Base-by-base conservation (phyloP, 1,140 invertebrate genomes). In the Heliconius melpomene region DNA sequence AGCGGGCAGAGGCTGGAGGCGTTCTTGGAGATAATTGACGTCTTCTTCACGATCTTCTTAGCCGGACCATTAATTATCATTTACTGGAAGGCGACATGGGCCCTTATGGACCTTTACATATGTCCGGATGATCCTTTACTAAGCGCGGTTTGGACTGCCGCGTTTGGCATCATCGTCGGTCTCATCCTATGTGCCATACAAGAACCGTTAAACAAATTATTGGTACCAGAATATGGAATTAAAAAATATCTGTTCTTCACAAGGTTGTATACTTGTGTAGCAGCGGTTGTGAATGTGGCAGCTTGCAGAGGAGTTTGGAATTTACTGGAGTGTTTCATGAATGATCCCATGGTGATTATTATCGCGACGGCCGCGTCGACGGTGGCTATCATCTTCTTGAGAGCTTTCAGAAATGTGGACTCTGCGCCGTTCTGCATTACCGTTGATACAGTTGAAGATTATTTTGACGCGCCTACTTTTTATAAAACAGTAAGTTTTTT, bases 221-320 rank as follows among this genome's bases (percentile, higher is more conserved):
- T 88, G 18, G 85, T 72, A 32, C 83, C 85, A 23, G 77, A 87
- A 6, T 29, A 79, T 82, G 7, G 87, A 83, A 9, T 83, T 72
- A 70, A 66, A 77, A 20, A 84, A 54, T 85, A 83, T 46, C 81
- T 85, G 20, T 50, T 88, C 7, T 46, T 85, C 29, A 83, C 86
- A n/a, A 83, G 85, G 52, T 32, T 82, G 13, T 88, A 86, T 23
- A 86, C 84, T 16, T 84, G 76, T 46, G 32, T 86, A 2, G 86
- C 81, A 38, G 81, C 81, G 0, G 20, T 86, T 0, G 46, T 86
- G 9, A 88, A 88, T 52, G 75, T 88, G 1, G 83, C 80, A 1
- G 85, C 85, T 1, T 88, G 84, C 54, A 82, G 85, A 40, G 86
- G 86, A n/a, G 78, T 88, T 18, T 88, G 86, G 86, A 85, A 85